Evolutionary conservation across 1,140 invertebrate genomes (phyloP).

Genomic region (Eriosoma lanigerum): DNA sequence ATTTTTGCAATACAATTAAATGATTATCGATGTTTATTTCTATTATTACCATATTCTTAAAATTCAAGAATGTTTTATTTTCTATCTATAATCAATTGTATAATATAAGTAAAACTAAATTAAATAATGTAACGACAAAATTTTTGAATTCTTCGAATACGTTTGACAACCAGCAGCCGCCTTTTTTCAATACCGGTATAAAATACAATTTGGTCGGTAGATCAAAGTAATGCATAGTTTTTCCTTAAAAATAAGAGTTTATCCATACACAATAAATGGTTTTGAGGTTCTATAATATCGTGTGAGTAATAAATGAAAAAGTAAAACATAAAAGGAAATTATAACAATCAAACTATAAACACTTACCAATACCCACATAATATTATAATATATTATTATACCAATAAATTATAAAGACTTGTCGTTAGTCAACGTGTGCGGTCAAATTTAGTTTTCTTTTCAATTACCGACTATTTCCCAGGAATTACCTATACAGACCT

Average conservation of each 20-base stretch:
- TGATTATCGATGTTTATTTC: too few species aligned
- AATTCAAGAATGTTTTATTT: neutral
- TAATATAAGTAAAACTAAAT: neutral
- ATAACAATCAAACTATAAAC: neutral
- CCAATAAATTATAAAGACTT: too few species aligned
- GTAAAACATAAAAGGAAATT: neutral
- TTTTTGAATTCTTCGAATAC: neutral
- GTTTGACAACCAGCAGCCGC: neutral
- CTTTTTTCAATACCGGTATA: slow-evolving; percentile 17
- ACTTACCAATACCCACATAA: neutral
- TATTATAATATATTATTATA: neutral
- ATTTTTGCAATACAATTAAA: too few species aligned
- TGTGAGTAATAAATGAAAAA: neutral
- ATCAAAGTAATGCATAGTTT: slow-evolving; percentile 32
- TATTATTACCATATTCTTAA: neutral
- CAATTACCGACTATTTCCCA: too few species aligned
- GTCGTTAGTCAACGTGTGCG: too few species aligned
- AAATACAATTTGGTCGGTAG: slow-evolving; percentile 4
- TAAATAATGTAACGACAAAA: neutral
- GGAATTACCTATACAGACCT: too few species aligned
- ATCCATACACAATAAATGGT: neutral
- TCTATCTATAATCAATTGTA: too few species aligned
- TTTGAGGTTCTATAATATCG: neutral
- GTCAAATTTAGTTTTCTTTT: too few species aligned
- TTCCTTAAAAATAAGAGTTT: neutral